A percentile compares a stretch with the other conserved stretches of the same genome.
Conservation (phyloP, 2,888 invertebrate genomes). For the Pheosia tremula region DNA sequence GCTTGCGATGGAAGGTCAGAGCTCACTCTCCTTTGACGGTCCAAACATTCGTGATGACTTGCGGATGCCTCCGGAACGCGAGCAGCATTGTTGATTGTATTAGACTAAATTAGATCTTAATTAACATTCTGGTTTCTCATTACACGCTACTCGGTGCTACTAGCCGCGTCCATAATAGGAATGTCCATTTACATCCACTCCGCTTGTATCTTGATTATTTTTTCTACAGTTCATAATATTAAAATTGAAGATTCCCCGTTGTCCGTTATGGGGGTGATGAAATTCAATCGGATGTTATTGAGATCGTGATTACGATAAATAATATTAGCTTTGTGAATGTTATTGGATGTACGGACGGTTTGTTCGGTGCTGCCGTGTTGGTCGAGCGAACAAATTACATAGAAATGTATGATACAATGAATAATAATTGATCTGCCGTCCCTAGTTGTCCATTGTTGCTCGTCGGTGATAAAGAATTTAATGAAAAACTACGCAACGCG, state of each 20-base stretch:
- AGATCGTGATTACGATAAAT: conserved; percentile 47
- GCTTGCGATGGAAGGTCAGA: conserved; percentile 55
- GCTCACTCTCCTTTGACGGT: conserved; percentile 57
- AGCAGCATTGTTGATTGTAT: conserved; percentile 84
- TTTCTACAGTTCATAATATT: conserved; percentile 62
- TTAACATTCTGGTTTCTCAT: conserved; percentile 84
- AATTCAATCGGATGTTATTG: conserved; percentile 63
- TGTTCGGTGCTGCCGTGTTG: conserved; percentile 20
- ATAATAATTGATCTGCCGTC: conserved; percentile 29
- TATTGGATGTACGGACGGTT: conserved; percentile 26
- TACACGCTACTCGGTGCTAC: conserved; percentile 82
- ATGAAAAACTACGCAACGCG: conserved; percentile 28
- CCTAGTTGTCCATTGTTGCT: conserved; percentile 16
- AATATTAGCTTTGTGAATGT: conserved; percentile 44
- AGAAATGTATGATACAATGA: conserved; percentile 26
- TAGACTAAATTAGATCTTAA: conserved; percentile 84
- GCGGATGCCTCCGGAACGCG: conserved; percentile 78
- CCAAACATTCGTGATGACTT: conserved; percentile 75
- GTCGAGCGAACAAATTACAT: conserved; percentile 30
- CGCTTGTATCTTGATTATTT: conserved; percentile 70
- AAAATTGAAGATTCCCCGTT: conserved; percentile 49
- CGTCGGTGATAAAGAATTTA: conserved; percentile 18
- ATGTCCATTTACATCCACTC: conserved; percentile 73
- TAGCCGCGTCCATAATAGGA: conserved; percentile 73
- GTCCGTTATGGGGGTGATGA: conserved; percentile 57